Conservation (phyloP, 2,888 invertebrate species). For the Poecilobothrus nobilitatus region DNA sequence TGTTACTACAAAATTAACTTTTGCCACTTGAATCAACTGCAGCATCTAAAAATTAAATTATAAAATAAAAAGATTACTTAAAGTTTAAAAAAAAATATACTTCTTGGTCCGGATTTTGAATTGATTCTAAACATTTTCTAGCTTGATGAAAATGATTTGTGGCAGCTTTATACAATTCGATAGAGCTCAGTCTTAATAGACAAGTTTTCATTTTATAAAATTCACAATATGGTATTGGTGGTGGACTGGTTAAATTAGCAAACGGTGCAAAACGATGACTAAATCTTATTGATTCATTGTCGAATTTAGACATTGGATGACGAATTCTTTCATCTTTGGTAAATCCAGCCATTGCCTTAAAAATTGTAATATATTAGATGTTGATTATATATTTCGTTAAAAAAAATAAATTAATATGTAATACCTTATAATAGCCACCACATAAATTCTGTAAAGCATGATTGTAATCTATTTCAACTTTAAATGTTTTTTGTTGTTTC, state of each 20-base stretch:
- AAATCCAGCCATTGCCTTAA: constrained; percentile 80
- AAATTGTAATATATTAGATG: constrained; percentile 17
- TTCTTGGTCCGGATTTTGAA: constrained; percentile 73
- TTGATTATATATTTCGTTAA: background rate
- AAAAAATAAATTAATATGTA: background rate
- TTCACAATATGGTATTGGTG: constrained; percentile 83
- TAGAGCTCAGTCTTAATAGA: constrained; percentile 51
- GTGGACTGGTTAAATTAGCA: constrained; percentile 75
- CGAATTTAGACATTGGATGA: constrained; percentile 80
- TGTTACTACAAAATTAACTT: constrained; percentile 92
- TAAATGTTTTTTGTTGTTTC: constrained; percentile 64
- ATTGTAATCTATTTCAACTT: constrained; percentile 74
- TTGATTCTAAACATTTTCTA: constrained; percentile 71
- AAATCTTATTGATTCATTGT: constrained; percentile 88
- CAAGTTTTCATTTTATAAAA: constrained; percentile 73
- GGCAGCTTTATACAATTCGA: constrained; percentile 68
- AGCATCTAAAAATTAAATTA: constrained; percentile 52
- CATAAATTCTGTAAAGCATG: constrained; percentile 91
- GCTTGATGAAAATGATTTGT: constrained; percentile 91
- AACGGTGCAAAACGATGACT: constrained; percentile 91
- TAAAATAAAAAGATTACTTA: constrained; percentile 10
- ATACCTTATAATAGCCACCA: constrained; percentile 87
- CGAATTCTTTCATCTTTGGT: constrained; percentile 78
- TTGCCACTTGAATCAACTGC: constrained; percentile 79
- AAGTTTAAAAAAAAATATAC: constrained; percentile 43